phyloP scores from a whole-genome alignment of 2,888 invertebrate species.

The Harmothoe impar region DNA sequence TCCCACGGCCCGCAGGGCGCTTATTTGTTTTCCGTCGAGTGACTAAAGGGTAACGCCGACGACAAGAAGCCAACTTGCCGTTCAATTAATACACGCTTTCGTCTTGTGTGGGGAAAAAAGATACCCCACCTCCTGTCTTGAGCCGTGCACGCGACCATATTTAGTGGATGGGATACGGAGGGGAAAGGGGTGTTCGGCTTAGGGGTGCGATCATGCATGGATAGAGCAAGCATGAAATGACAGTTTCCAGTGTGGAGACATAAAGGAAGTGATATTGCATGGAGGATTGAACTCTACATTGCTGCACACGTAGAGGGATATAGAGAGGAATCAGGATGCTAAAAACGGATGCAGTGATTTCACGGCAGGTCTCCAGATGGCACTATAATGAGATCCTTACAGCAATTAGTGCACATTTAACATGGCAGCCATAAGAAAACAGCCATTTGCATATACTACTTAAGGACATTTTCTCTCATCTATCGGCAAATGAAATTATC shows the following conservation, averaged over 20 bases:
- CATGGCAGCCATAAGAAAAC: constrained; percentile 20
- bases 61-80: constrained; percentile 49
- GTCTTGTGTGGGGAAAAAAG: not conserved
- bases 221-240: constrained; percentile 47
- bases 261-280: not conserved
- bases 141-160: constrained; percentile 34
- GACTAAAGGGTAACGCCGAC: constrained; percentile 45
- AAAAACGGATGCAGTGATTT: not conserved
- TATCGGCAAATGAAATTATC: constrained; percentile 46
- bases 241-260: constrained; percentile 29
- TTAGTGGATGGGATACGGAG: constrained; percentile 3
- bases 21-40: constrained; percentile 58
- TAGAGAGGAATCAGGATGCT: not conserved
- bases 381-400: constrained; percentile 41
- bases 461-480: constrained; percentile 38
- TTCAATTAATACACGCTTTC: constrained; percentile 44
- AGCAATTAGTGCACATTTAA: constrained; percentile 31
- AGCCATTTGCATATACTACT: constrained; percentile 50
- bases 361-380: constrained; percentile 32
- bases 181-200: not conserved
- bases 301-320: not conserved
- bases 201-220: constrained; percentile 36
- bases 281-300: not conserved
- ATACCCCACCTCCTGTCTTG: constrained; percentile 22
- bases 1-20: constrained; percentile 25